phyloP scores from a whole-genome alignment of 2,113 vertebrate genomes.

The Mormoops blainvillei region DNA sequence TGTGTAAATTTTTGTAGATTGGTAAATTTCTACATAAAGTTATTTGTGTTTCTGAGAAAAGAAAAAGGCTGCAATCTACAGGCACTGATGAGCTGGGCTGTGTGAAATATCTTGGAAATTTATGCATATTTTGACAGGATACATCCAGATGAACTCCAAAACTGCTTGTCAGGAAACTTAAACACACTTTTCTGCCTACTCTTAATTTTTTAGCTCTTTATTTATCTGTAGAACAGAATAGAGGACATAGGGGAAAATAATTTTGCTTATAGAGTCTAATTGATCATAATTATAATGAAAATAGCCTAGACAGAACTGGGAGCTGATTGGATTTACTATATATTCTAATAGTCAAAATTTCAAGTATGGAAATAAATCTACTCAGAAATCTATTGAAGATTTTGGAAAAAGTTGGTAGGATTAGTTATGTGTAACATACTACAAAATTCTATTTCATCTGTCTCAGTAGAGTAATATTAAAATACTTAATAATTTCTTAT shows the following conservation, averaged over 20 bases:
- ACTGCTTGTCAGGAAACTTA: conserved; percentile 20
- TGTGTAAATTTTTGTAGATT: conserved; percentile 56
- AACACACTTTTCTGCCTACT: background rate
- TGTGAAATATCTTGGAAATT: conserved; percentile 23
- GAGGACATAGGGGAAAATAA: background rate
- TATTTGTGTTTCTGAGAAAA: conserved; percentile 37
- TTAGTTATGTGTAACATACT: background rate
- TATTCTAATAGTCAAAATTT: conserved; percentile 9
- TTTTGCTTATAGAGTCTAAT: background rate
- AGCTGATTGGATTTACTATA: background rate
- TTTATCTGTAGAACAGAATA: conserved; percentile 8
- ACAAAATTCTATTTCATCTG: background rate
- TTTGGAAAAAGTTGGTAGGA: background rate
- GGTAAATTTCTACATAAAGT: conserved; percentile 55
- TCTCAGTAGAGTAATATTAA: background rate
- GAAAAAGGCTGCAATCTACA: rapidly evolving
- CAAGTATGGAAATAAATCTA: background rate
- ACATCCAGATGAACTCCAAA: conserved; percentile 15
- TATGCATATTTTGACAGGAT: conserved; percentile 43
- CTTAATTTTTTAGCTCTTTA: conserved; percentile 7
- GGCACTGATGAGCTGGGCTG: background rate
- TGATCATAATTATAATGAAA: conserved; percentile 8
- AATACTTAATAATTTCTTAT: background rate
- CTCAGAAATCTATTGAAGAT: background rate
- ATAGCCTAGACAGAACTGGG: background rate